Base-by-base conservation (phyloP, 1,140 invertebrate genomes). In the Saccostrea glomerata region DNA sequence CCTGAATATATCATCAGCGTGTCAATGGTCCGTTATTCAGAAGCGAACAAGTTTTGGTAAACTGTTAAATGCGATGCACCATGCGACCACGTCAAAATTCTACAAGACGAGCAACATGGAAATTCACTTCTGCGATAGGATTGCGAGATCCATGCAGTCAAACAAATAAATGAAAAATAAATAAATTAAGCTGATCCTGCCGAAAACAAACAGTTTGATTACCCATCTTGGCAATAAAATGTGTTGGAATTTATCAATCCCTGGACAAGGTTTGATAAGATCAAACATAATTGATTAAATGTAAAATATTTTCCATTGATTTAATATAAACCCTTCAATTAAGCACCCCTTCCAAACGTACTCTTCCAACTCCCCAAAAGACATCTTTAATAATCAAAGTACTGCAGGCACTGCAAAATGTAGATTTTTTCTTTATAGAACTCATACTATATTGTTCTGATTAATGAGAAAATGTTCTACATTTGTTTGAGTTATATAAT, bases 41-140 rank as follows among this genome's bases (percentile, higher is more conserved):
- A 77, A 36, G 70, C 70, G 25, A 77, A 30, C 70, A 77, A 77
- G 25, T 30, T 77, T 77, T 77, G 70, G 25, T 77, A 77, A 36
- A 77, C 70, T 30, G 70, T 36, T 77, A 77, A 77, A 77, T 77
- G 70, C 70, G 7, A 30, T 25, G 30, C 36, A 77, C 25, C 70
- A 25, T 77, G 70, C 70, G 70, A 30, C 70, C 70, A 77, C 25
- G 4, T 15, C 11, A 13, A 30, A 36, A 36, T 30, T 25, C 70
- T 25, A 36, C 13, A 77, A 5, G 15, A 77, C 13, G 30, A 36
- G 30, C 30, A 36, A 15, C 25, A 77, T 30, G 23, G 23, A 23
- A 73, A 77, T 77, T 36, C 23, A 30, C 30, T 23, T 77, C 12
- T 30, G 9, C 4, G 25, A 15, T 9, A 30, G 58, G 2, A 63